Percentiles rank a stretch among this genome's conserved stretches.
phyloP scores from a whole-genome alignment of 2,888 invertebrate species.

The Sarcophaga carnaria region DNA sequence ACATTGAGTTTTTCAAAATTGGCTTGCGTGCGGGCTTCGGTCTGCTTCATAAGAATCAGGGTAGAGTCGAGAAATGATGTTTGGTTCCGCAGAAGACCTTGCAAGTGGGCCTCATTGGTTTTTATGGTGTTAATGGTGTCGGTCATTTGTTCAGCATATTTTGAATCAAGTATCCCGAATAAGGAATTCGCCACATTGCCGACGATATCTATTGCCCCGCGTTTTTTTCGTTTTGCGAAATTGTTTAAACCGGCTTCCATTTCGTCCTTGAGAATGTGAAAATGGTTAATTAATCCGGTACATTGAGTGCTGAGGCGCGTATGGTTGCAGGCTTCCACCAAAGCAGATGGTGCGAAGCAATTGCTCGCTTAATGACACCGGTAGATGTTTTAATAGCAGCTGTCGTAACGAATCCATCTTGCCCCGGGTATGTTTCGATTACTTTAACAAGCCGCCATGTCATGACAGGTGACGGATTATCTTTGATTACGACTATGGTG shows the following conservation, averaged over 20 bases:
- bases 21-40: no score
- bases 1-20: no score
- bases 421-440: background rate
- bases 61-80: no score
- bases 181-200: no score
- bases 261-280: background rate
- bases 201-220: no score
- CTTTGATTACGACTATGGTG: background rate
- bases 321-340: background rate
- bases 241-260: background rate
- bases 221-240: no score
- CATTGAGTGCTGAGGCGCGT: background rate
- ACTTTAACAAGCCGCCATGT: background rate
- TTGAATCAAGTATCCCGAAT: no score
- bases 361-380: background rate
- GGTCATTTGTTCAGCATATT: no score
- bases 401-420: background rate
- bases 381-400: constrained; percentile 12
- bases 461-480: background rate
- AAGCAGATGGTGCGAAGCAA: background rate
- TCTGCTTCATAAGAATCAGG: no score
- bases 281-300: background rate
- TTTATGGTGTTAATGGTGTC: no score
- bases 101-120: no score
- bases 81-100: no score